A percentile compares a stretch with the other conserved stretches of the same genome.
These are phyloP conservation scores for Anguilla pacifica DNA, from an alignment of 2,797 vertebrate species.

Conservation along the genomic window DNA sequence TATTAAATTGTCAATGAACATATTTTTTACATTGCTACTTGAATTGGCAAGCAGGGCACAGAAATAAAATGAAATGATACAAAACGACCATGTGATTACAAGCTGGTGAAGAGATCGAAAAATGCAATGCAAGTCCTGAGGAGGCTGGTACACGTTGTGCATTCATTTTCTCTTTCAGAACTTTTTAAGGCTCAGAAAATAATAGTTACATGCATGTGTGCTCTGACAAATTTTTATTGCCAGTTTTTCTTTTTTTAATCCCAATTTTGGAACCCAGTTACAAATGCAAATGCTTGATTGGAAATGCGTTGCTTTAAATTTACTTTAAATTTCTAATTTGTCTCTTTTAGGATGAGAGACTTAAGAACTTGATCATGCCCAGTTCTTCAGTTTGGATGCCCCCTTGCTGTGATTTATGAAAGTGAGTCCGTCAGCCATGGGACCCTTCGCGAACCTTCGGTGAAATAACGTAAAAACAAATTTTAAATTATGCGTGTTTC, in stretches of 20 bases:
- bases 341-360: constrained; percentile 69
- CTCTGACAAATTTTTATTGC: neutral
- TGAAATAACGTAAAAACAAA: constrained; percentile 49
- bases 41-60: neutral
- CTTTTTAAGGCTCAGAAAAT: neutral
- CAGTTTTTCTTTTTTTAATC: no score
- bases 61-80: no score
- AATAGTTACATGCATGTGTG: neutral
- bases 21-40: no score
- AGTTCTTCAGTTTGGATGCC: constrained; percentile 58
- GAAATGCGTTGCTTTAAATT: neutral
- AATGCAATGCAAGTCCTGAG: neutral
- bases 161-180: neutral
- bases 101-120: neutral
- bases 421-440: constrained; percentile 51
- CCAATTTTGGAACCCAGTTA: neutral
- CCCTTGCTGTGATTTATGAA: constrained; percentile 52
- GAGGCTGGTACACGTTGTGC: neutral
- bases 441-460: constrained; percentile 43
- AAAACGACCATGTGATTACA: no score
- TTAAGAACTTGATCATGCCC: constrained; percentile 58
- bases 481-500: constrained; percentile 55
- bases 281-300: neutral
- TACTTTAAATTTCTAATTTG: constrained; percentile 23
- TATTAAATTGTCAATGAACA: no score